Evolutionary conservation across 2,888 invertebrate species (phyloP).

Genomic region (Gibbula magus): DNA sequence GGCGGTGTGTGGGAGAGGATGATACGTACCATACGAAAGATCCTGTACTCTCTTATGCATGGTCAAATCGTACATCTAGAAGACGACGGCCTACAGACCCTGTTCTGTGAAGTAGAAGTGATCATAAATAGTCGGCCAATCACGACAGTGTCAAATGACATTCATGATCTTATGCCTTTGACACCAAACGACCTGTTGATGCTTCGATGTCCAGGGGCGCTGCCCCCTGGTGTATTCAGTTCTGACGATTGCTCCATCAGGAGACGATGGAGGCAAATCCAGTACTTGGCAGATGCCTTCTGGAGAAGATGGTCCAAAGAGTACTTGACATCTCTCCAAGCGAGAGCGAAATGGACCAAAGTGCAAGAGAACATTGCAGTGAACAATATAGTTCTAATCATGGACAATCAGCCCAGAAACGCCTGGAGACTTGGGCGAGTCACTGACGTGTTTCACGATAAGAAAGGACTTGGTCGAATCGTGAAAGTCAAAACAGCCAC

Average conservation of each 20-base stretch:
- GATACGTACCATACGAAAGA: constrained; percentile 26
- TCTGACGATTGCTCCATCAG: not conserved
- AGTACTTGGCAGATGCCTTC: constrained; percentile 38
- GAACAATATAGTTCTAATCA: too few relatives aligned
- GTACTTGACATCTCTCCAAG: constrained; percentile 32
- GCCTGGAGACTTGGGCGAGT: constrained; percentile 9
- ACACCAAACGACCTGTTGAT: constrained; percentile 21
- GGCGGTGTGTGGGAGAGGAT: too few relatives aligned
- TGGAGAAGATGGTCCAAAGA: constrained; percentile 35
- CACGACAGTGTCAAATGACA: too few relatives aligned
- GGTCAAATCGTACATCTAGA: not conserved
- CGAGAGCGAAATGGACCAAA: constrained; percentile 30
- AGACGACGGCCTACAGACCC: not conserved
- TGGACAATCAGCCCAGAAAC: not conserved
- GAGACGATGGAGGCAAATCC: constrained; percentile 41
- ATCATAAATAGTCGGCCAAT: not conserved
- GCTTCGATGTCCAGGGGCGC: not conserved
- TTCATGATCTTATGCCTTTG: not conserved
- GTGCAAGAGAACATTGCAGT: not conserved
- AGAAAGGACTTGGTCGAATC: constrained; percentile 12
- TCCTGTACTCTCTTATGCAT: constrained; percentile 32
- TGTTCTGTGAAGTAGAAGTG: not conserved
- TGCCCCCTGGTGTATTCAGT: constrained; percentile 16
- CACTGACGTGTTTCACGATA: not conserved
- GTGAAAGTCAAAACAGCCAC: constrained; percentile 24